Conservation (phyloP, 2,888 invertebrate species). For the Sesia apiformis region DNA sequence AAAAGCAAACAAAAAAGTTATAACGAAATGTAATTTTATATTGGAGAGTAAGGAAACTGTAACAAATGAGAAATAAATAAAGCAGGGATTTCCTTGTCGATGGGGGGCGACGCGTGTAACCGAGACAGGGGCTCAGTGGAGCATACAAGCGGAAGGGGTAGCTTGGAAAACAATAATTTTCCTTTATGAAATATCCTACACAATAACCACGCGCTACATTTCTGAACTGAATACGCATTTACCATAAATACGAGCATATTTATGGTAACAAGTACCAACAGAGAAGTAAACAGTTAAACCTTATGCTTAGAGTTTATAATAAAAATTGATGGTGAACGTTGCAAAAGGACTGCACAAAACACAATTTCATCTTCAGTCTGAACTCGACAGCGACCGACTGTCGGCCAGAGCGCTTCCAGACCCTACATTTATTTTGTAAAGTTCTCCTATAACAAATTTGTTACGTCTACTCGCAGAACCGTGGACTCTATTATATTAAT, state of each 20-base stretch:
- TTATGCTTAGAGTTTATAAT: not conserved
- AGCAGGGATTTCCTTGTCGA: not conserved
- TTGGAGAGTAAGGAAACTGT: not conserved
- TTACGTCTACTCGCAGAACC: not conserved
- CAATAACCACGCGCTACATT: not conserved
- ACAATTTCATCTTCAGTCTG: not conserved
- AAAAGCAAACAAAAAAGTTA: too few relatives aligned
- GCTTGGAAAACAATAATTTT: not conserved
- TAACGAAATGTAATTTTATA: too few relatives aligned
- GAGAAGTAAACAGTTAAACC: not conserved
- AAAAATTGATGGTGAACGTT: not conserved
- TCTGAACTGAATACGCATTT: not conserved
- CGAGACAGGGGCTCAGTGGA: conserved; percentile 8
- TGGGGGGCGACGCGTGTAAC: conserved; percentile 2
- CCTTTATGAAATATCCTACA: not conserved
- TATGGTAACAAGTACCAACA: not conserved
- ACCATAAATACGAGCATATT: not conserved
- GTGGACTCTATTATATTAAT: too few relatives aligned
- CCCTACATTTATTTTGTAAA: not conserved
- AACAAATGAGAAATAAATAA: not conserved
- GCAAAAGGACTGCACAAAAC: not conserved
- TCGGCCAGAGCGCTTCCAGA: not conserved
- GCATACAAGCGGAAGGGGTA: conserved; percentile 1
- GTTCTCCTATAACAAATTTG: not conserved
- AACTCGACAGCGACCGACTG: conserved; percentile 46